Conservation (phyloP, 2,797 vertebrate species). For the Hemitrygon akajei region DNA sequence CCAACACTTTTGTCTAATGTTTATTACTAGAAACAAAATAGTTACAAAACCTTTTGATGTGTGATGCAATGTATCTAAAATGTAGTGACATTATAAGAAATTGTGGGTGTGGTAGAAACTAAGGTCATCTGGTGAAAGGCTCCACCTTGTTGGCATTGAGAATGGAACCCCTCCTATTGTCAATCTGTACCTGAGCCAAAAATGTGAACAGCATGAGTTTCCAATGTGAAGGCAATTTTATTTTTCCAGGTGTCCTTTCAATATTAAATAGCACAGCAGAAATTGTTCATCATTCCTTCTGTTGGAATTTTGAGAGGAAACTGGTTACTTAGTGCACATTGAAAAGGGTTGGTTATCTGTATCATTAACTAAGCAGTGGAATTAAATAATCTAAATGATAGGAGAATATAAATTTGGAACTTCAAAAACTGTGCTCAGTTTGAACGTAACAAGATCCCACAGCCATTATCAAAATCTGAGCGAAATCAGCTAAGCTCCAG, state of each 20-base stretch:
- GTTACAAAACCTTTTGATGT: not conserved
- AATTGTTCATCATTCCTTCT: not conserved
- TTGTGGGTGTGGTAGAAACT: slow-evolving; percentile 13
- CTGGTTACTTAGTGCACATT: not conserved
- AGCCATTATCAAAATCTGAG: too few species aligned
- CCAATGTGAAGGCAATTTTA: not conserved
- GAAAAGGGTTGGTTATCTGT: not conserved
- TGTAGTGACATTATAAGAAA: not conserved
- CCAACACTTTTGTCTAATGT: not conserved
- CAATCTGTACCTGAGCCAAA: not conserved
- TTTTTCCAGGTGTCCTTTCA: too few species aligned
- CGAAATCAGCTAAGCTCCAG: too few species aligned
- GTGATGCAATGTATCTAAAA: not conserved
- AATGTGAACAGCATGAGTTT: not conserved
- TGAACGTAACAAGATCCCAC: too few species aligned
- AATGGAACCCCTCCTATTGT: not conserved
- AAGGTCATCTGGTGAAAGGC: too few species aligned
- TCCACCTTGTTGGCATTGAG: not conserved
- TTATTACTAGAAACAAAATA: not conserved
- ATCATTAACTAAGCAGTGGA: not conserved
- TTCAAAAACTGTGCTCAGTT: too few species aligned
- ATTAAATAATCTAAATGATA: not conserved
- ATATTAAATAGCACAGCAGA: not conserved
- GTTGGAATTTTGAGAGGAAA: not conserved
- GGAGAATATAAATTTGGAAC: not conserved